phyloP scores from a whole-genome alignment of 2,113 vertebrate species.

The Lethenteron camtschaticum region DNA sequence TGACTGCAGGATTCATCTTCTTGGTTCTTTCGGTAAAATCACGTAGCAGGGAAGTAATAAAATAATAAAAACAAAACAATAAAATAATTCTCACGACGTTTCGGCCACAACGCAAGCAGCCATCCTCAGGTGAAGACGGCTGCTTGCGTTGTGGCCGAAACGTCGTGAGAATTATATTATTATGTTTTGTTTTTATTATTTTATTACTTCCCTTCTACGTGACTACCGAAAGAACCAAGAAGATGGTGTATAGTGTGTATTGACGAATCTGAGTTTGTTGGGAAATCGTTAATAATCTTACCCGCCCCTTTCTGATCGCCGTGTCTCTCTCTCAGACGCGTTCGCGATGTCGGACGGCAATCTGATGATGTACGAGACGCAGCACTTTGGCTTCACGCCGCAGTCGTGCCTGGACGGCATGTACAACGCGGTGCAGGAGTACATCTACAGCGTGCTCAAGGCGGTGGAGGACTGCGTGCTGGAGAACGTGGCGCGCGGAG shows the following conservation, averaged over 20 bases:
- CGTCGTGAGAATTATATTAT: too few species aligned
- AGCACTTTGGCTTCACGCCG: constrained; percentile 2
- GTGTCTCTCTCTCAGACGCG: background rate
- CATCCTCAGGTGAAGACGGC: too few species aligned
- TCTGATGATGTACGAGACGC: background rate
- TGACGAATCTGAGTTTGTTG: background rate
- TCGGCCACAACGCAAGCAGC: too few species aligned
- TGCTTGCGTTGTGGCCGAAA: too few species aligned
- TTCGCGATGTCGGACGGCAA: background rate
- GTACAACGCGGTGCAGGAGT: background rate
- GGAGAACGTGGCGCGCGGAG: background rate
- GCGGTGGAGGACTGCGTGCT: background rate
- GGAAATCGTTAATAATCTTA: background rate
- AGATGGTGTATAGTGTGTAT: background rate
- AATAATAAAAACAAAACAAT: too few species aligned
- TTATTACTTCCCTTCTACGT: too few species aligned
- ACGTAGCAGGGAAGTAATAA: too few species aligned
- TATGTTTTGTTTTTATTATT: too few species aligned
- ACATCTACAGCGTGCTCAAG: background rate
- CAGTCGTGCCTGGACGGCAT: background rate
- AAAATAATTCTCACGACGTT: too few species aligned
- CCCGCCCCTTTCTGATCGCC: background rate
- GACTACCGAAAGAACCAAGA: too few species aligned
- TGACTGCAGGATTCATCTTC: too few species aligned
- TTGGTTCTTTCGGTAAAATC: too few species aligned